These are phyloP conservation scores for Orientallactaga bullata DNA, from an alignment of 2,113 vertebrate species.

Conservation along the genomic window DNA sequence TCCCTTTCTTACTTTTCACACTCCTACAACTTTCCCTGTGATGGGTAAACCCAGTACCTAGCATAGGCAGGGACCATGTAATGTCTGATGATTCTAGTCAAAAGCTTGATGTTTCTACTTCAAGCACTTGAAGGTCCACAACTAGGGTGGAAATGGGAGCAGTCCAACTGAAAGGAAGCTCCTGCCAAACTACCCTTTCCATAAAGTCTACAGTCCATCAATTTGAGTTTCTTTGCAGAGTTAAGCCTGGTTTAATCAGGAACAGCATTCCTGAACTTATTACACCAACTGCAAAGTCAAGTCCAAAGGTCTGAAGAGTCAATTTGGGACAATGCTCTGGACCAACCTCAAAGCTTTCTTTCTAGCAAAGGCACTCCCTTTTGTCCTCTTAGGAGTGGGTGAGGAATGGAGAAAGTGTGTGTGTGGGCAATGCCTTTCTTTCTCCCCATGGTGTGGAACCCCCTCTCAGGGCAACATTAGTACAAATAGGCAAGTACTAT, in stretches of 20 bases:
- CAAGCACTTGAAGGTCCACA: not conserved
- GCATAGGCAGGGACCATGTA: not conserved
- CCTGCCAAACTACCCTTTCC: not conserved
- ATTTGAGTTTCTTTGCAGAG: too few species aligned
- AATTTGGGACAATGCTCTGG: not conserved
- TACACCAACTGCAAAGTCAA: not conserved
- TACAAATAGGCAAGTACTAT: not conserved
- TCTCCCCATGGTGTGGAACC: too few species aligned
- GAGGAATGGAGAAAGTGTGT: too few species aligned
- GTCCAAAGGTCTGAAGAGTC: not conserved
- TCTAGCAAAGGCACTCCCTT: not conserved
- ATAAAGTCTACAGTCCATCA: not conserved
- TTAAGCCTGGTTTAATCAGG: too few species aligned
- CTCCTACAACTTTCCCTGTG: not conserved
- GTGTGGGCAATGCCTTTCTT: not conserved
- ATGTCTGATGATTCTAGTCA: not conserved
- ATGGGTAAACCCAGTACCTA: not conserved
- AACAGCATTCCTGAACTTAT: too few species aligned
- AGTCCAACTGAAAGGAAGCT: not conserved
- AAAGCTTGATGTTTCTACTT: not conserved
- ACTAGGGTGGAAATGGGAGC: not conserved
- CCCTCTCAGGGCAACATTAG: not conserved
- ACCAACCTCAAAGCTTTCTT: not conserved
- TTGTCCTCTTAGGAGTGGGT: not conserved
- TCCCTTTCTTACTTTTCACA: not conserved